These are phyloP conservation scores for Indri indri DNA, from an alignment of 2,113 vertebrate genomes.

Conservation along the genomic window DNA sequence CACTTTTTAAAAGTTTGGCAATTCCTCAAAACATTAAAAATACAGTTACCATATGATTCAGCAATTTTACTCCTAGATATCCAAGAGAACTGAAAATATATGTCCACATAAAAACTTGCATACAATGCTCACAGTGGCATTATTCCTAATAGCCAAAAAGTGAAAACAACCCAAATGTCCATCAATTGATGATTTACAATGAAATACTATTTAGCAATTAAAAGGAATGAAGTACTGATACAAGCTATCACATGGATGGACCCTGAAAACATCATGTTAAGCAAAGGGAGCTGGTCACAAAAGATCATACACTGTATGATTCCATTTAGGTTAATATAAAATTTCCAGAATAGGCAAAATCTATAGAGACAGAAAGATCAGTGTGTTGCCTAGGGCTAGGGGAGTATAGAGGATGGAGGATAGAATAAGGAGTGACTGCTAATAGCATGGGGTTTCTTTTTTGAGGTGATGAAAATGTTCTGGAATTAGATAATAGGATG, in stretches of 20 bases:
- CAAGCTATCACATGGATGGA: background rate
- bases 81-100: background rate
- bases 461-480: background rate
- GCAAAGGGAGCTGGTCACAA: background rate
- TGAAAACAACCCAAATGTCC: background rate
- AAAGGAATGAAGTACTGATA: conserved; percentile 33
- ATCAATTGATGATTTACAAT: conserved; percentile 16
- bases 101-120: background rate
- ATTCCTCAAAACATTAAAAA: conserved; percentile 31
- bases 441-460: background rate
- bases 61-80: background rate
- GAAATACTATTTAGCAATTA: background rate
- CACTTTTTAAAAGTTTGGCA: conserved; percentile 1
- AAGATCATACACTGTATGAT: background rate
- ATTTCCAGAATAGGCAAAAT: background rate
- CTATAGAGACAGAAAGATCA: background rate
- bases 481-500: background rate
- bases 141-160: background rate
- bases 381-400: background rate
- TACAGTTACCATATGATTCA: background rate
- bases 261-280: background rate
- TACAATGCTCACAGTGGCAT: background rate
- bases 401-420: background rate
- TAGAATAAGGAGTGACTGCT: background rate
- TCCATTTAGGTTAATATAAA: background rate